Evolutionary conservation across 2,113 vertebrate species (phyloP).

Genomic region (Sisor rabdophorus): DNA sequence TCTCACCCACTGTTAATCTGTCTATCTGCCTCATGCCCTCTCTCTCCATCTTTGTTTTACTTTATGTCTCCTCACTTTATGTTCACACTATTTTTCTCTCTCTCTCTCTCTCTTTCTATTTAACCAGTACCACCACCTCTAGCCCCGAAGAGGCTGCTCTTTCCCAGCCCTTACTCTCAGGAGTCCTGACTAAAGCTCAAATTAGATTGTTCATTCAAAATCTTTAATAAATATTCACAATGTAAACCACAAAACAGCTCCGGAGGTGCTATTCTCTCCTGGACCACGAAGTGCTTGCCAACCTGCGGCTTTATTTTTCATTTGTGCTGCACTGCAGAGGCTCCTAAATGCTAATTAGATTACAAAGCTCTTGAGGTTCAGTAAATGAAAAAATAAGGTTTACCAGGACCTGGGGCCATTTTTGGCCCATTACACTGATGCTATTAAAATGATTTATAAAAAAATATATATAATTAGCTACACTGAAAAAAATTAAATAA

Average conservation of each 20-base stretch:
- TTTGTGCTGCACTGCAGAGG: conserved; percentile 20
- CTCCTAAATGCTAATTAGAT: conserved; percentile 28
- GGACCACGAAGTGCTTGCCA: background rate
- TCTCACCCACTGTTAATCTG: no score
- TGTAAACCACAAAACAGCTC: background rate
- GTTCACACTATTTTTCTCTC: conserved; percentile 5
- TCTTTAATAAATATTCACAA: background rate
- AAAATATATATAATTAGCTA: conserved; percentile 1
- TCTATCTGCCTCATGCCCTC: no score
- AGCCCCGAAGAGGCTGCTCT: background rate
- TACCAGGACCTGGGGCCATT: background rate
- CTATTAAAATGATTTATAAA: background rate
- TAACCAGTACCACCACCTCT: background rate
- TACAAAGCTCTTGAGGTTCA: conserved; percentile 25
- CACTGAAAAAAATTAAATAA: background rate
- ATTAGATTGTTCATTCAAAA: background rate
- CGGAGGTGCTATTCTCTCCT: background rate
- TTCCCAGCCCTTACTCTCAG: background rate
- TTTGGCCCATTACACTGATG: conserved; percentile 17
- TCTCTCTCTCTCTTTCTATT: background rate
- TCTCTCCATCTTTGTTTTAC: no score
- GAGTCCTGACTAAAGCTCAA: no score
- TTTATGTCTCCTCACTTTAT: no score
- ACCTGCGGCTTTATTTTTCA: conserved; percentile 8
- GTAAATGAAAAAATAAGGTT: conserved; percentile 23